Evolutionary conservation across 2,888 invertebrate species (phyloP).

Genomic region (Tridacna crocea): DNA sequence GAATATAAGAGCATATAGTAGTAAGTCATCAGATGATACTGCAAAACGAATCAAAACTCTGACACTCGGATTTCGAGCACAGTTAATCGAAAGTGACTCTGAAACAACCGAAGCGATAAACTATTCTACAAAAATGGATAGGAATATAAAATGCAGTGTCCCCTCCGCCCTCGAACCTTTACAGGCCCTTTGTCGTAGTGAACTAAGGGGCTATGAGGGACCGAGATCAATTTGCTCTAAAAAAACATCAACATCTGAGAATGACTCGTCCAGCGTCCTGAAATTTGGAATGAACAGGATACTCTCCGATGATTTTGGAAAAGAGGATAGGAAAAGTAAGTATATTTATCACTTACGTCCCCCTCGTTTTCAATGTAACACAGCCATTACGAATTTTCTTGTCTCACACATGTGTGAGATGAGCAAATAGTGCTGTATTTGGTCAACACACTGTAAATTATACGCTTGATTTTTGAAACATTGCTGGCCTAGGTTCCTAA

Average conservation of each 20-base stretch:
- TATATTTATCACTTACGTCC: no score
- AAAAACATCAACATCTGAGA: background rate
- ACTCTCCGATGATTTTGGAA: constrained; percentile 73
- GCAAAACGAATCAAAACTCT: background rate
- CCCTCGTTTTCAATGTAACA: no score
- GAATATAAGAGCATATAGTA: background rate
- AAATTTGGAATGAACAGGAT: constrained; percentile 75
- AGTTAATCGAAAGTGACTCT: background rate
- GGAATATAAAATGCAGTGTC: constrained; percentile 40
- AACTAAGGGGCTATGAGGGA: constrained; percentile 58
- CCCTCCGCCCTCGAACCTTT: constrained; percentile 75
- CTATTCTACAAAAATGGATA: constrained; percentile 36
- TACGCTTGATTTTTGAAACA: no score
- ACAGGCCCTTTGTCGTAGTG: constrained; percentile 74
- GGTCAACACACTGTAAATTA: no score
- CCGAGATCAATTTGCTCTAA: constrained; percentile 18
- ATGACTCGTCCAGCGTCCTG: constrained; percentile 42
- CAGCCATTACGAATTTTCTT: no score
- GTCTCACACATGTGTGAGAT: no score
- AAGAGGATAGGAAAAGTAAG: constrained; percentile 31
- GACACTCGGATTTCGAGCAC: background rate
- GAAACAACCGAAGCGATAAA: constrained; percentile 32
- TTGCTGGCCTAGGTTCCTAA: no score
- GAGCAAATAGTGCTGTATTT: no score
- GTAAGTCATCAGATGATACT: background rate